A percentile compares a stretch with the other conserved stretches of the same genome.
Evolutionary conservation across 2,888 invertebrate species (phyloP).

Genomic region (Eupithecia subfuscata): DNA sequence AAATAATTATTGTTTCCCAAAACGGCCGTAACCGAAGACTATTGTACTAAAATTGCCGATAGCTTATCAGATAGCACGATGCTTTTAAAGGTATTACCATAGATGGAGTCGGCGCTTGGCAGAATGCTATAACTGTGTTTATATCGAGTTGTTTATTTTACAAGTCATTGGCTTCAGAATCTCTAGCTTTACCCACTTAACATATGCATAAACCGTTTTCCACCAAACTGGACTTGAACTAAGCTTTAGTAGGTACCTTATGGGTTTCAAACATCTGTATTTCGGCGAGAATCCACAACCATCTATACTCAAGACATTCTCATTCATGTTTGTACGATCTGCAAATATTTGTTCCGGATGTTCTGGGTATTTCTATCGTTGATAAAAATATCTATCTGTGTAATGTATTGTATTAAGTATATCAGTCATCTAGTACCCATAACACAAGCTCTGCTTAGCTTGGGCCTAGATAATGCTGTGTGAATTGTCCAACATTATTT

Average conservation of each 20-base stretch:
- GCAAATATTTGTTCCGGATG: too few species aligned
- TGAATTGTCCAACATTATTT: too few species aligned
- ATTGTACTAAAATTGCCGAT: slow-evolving; percentile 35
- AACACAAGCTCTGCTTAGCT: too few species aligned
- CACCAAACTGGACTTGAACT: not conserved
- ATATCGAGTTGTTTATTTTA: not conserved
- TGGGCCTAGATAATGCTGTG: too few species aligned
- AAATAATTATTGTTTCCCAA: slow-evolving; percentile 29
- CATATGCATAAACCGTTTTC: not conserved
- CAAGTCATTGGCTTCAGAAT: not conserved
- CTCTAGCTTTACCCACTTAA: not conserved
- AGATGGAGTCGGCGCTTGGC: not conserved
- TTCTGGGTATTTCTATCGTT: too few species aligned
- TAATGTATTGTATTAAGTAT: too few species aligned
- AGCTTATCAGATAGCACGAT: slow-evolving; percentile 30
- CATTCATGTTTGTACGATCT: too few species aligned
- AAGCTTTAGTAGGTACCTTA: too few species aligned
- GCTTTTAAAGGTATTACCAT: slow-evolving; percentile 8
- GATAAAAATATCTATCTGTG: too few species aligned
- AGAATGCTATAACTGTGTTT: not conserved
- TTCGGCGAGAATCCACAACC: not conserved
- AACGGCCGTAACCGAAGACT: slow-evolving; percentile 27
- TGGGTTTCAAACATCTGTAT: not conserved
- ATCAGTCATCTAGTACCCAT: too few species aligned
- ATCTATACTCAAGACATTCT: too few species aligned